These are phyloP conservation scores for Camelus bactrianus DNA, from an alignment of 2,113 vertebrate genomes.

Conservation along the genomic window DNA sequence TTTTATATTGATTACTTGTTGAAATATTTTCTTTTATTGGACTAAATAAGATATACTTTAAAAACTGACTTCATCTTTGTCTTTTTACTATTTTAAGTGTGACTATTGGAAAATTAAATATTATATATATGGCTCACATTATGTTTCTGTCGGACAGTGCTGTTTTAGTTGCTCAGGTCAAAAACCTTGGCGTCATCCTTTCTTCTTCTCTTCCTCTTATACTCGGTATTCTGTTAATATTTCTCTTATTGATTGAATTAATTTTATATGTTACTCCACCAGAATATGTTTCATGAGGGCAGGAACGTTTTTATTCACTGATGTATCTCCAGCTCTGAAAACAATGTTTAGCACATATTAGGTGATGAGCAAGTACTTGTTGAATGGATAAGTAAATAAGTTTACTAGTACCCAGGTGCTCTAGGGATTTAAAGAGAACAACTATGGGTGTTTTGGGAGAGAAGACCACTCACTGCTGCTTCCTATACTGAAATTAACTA, in stretches of 20 bases:
- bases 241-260: neutral
- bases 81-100: neutral
- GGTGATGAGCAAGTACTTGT: neutral
- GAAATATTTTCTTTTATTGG: neutral
- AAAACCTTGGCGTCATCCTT: neutral
- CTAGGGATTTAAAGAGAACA: neutral
- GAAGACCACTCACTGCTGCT: neutral
- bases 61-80: neutral
- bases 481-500: neutral
- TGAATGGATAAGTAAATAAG: neutral
- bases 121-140: neutral
- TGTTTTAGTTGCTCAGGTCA: neutral
- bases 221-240: neutral
- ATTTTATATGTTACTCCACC: neutral
- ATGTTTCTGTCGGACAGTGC: neutral
- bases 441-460: neutral
- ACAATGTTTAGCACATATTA: neutral
- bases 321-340: neutral
- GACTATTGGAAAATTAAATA: constrained; percentile 24
- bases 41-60: neutral
- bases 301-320: neutral
- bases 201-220: neutral
- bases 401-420: neutral
- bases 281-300: neutral
- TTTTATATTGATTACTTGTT: neutral